These are phyloP conservation scores for Calidris pugnax DNA, from an alignment of 2,113 vertebrate species.

Conservation along the genomic window DNA sequence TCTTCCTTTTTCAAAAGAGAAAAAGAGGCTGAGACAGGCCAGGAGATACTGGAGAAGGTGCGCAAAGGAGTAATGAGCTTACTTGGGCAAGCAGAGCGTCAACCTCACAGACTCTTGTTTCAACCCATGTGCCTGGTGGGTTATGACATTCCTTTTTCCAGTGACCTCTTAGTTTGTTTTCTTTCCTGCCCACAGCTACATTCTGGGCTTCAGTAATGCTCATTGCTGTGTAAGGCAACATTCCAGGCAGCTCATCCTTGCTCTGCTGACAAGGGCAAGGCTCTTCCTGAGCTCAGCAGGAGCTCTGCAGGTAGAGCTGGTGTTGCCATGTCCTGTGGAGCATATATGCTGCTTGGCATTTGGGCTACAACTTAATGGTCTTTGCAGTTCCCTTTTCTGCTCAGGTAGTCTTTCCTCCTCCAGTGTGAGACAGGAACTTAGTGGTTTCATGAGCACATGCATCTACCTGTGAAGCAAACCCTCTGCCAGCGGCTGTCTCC, in stretches of 20 bases:
- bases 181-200: neutral
- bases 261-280: neutral
- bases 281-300: neutral
- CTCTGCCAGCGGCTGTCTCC: neutral
- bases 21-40: neutral
- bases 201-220: neutral
- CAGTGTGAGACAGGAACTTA: neutral
- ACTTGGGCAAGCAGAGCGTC: neutral
- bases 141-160: neutral
- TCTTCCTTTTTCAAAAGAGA: neutral
- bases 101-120: neutral
- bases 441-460: neutral
- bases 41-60: neutral
- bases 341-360: neutral
- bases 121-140: neutral
- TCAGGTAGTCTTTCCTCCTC: neutral
- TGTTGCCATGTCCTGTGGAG: neutral
- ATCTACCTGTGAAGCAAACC: neutral
- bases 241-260: neutral
- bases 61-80: neutral
- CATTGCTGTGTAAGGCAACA: neutral
- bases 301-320: neutral
- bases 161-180: neutral
- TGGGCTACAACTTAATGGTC: rapidly evolving
- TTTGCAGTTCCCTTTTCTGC: neutral